A percentile compares a stretch with the other conserved stretches of the same genome.
Evolutionary conservation across 2,113 vertebrate species (phyloP).

Genomic region (Panthera uncia): DNA sequence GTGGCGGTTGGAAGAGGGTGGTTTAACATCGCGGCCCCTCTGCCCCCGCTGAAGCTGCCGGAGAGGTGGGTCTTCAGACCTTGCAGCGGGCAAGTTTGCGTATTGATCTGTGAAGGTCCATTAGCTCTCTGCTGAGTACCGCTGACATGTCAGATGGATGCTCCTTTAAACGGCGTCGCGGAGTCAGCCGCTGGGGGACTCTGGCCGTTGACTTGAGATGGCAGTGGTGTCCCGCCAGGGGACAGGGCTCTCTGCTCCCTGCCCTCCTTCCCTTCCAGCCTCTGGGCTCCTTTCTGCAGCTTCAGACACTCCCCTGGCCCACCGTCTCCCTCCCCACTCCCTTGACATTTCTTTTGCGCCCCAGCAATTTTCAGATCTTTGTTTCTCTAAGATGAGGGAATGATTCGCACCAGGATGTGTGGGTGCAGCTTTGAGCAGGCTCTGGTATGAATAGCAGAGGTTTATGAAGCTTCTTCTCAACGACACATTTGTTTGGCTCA

Average conservation of each 20-base stretch:
- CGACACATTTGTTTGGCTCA: neutral
- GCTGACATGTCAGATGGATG: constrained; percentile 92
- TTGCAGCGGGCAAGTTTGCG: constrained; percentile 85
- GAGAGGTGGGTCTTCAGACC: constrained; percentile 52
- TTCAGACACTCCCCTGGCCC: accelerated
- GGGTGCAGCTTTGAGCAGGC: constrained; percentile 76
- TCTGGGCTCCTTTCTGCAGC: neutral
- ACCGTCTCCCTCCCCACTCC: accelerated
- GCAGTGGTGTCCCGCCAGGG: constrained; percentile 84
- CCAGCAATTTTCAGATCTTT: constrained; percentile 67
- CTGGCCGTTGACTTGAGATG: constrained; percentile 85
- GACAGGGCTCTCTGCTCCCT: constrained; percentile 62
- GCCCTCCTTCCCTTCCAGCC: neutral
- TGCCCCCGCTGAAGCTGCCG: neutral
- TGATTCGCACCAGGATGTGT: constrained; percentile 80
- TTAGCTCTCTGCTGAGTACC: constrained; percentile 87
- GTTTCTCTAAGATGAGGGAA: neutral
- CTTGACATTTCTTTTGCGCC: neutral
- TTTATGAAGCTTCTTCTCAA: constrained; percentile 78
- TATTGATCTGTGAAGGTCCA: constrained; percentile 92
- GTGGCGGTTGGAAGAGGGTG: neutral
- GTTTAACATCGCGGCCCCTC: neutral
- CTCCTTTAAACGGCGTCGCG: constrained; percentile 90
- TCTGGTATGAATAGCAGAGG: neutral
- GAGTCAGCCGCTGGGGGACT: constrained; percentile 89